These are phyloP conservation scores for Sebastes iracundus DNA, from an alignment of 2,797 vertebrate genomes.

Conservation along the genomic window DNA sequence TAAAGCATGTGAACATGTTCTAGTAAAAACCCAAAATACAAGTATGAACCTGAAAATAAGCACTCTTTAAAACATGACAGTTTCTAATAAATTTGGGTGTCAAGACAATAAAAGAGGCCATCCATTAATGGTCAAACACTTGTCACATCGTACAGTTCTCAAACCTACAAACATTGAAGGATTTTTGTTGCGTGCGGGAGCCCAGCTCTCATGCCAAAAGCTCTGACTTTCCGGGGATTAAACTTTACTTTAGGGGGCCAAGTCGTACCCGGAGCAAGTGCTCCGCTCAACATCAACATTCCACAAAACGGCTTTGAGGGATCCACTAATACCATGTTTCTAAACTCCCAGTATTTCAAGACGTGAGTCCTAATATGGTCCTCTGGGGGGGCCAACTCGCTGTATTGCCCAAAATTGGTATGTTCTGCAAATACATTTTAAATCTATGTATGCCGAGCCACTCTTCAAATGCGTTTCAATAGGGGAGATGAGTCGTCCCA, in stretches of 20 bases:
- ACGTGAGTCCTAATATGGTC: conserved; percentile 61
- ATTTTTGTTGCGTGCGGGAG: conserved; percentile 17
- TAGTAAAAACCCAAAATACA: background rate
- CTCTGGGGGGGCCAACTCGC: conserved; percentile 1
- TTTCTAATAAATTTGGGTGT: background rate
- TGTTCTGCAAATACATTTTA: background rate
- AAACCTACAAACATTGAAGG: background rate
- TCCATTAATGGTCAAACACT: background rate
- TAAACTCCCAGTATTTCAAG: conserved; percentile 19
- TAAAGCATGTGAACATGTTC: background rate
- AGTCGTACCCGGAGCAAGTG: conserved; percentile 32
- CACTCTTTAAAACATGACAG: background rate
- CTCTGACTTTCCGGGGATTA: conserved; percentile 48
- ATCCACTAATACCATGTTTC: conserved; percentile 55
- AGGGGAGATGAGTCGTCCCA: background rate
- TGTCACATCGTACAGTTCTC: background rate
- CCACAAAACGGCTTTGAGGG: conserved; percentile 49
- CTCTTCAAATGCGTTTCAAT: background rate
- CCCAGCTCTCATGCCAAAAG: conserved; percentile 25
- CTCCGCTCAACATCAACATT: conserved; percentile 49
- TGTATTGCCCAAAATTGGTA: conserved; percentile 47
- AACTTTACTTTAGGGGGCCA: conserved; percentile 12
- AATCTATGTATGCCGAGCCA: conserved; percentile 3
- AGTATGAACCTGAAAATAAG: background rate
- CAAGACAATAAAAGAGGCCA: background rate